phyloP scores from a whole-genome alignment of 1,140 invertebrate genomes.

The Conus ventricosus region DNA sequence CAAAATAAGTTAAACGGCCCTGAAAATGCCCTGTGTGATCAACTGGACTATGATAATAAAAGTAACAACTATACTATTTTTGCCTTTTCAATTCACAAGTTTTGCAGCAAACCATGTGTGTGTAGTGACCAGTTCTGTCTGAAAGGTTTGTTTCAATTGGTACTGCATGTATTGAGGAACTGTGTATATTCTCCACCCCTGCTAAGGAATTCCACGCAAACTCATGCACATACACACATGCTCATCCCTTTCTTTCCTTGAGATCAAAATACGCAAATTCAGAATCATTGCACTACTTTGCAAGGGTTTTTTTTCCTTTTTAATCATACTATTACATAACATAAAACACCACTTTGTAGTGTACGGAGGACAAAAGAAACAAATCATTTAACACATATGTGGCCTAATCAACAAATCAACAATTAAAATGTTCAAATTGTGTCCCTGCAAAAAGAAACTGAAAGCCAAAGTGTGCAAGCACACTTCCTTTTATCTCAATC shows the following conservation, averaged over 20 bases:
- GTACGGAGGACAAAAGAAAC: neutral
- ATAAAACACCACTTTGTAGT: constrained; percentile 14
- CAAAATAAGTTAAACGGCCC: no score
- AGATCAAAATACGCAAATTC: constrained; percentile 27
- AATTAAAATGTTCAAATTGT: neutral
- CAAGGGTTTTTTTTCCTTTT: neutral
- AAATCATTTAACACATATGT: neutral
- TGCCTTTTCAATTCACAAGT: no score
- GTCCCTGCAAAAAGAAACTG: neutral
- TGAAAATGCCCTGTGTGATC: no score
- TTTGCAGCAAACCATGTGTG: no score
- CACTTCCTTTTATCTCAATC: neutral
- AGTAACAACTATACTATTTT: no score
- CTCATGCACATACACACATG: neutral
- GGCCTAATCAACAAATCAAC: neutral
- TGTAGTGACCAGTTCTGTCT: no score
- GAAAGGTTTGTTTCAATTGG: no score
- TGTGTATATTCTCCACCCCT: no score
- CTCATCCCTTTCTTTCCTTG: neutral
- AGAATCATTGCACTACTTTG: constrained; percentile 21
- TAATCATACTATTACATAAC: neutral
- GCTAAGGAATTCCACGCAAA: no score
- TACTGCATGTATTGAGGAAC: no score
- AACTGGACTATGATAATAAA: no score
- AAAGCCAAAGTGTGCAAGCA: no score